A percentile compares a stretch with the other conserved stretches of the same genome.
Evolutionary conservation across 1,140 invertebrate species (phyloP).

Genomic region (Helicoverpa armigera): DNA sequence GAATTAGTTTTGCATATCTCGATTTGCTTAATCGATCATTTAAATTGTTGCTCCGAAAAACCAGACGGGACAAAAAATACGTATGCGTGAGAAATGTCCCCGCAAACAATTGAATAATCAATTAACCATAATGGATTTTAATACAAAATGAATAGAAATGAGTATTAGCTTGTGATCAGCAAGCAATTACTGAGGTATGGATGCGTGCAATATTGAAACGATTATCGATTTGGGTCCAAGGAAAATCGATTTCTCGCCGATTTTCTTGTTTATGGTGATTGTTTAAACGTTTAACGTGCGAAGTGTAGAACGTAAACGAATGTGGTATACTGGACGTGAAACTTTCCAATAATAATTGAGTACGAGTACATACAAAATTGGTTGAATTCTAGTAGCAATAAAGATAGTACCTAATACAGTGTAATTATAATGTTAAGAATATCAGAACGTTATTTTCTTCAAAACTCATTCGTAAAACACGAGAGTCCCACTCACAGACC

Average conservation of each 20-base stretch:
- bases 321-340: neutral
- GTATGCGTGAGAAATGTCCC: constrained; percentile 32
- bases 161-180: constrained; percentile 18
- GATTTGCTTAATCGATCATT: neutral
- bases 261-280: constrained; percentile 17
- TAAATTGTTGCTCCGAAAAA: too few relatives aligned
- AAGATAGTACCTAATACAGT: too few relatives aligned
- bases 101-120: constrained; percentile 32
- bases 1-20: neutral
- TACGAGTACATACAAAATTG: too few relatives aligned
- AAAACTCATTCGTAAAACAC: neutral
- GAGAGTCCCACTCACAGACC: neutral
- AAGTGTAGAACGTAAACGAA: neutral
- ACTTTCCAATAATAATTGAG: too few relatives aligned
- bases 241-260: constrained; percentile 36
- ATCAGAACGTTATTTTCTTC: neutral
- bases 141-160: constrained; percentile 34
- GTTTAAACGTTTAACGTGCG: neutral
- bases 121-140: constrained; percentile 36
- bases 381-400: too few relatives aligned
- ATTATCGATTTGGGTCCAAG: constrained; percentile 31
- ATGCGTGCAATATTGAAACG: constrained; percentile 31
- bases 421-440: too few relatives aligned
- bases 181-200: constrained; percentile 20
- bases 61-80: neutral